Evolutionary conservation across 2,888 invertebrate species (phyloP).

Genomic region (Oxystoma pomonae): DNA sequence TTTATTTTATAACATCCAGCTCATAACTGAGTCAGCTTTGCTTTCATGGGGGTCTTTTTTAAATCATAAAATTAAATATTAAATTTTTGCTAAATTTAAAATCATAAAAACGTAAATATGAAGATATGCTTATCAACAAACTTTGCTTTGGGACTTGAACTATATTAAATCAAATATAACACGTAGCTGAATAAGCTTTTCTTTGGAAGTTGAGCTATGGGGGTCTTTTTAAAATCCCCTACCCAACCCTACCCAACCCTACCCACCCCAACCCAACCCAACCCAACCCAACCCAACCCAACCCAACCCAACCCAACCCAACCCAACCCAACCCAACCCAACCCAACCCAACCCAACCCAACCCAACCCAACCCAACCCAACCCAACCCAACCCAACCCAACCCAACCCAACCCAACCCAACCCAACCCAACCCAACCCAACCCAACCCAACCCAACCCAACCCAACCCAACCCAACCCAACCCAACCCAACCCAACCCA

Average conservation of each 20-base stretch:
- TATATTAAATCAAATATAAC: too few relatives aligned
- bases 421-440: conserved; percentile 5
- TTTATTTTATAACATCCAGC: too few relatives aligned
- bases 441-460: conserved; percentile 5
- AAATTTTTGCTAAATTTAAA: too few relatives aligned
- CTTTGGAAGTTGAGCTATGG: too few relatives aligned
- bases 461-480: conserved; percentile 2
- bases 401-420: conserved; percentile 4
- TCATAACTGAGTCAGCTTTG: too few relatives aligned
- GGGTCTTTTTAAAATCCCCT: too few relatives aligned
- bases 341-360: not conserved
- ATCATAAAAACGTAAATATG: too few relatives aligned
- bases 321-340: conserved; percentile 5
- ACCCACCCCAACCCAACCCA: conserved; percentile 4
- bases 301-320: conserved; percentile 5
- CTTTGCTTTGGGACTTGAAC: too few relatives aligned
- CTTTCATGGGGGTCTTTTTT: too few relatives aligned
- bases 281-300: conserved; percentile 5
- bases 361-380: not conserved
- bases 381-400: not conserved
- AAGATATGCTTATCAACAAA: too few relatives aligned
- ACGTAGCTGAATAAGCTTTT: too few relatives aligned
- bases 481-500: not conserved
- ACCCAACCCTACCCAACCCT: conserved; percentile 3
- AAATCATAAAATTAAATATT: too few relatives aligned